A percentile compares a stretch with the other conserved stretches of the same genome.
These are phyloP conservation scores for Cochlearius cochlearius DNA, from an alignment of 2,113 vertebrate genomes.

Conservation along the genomic window DNA sequence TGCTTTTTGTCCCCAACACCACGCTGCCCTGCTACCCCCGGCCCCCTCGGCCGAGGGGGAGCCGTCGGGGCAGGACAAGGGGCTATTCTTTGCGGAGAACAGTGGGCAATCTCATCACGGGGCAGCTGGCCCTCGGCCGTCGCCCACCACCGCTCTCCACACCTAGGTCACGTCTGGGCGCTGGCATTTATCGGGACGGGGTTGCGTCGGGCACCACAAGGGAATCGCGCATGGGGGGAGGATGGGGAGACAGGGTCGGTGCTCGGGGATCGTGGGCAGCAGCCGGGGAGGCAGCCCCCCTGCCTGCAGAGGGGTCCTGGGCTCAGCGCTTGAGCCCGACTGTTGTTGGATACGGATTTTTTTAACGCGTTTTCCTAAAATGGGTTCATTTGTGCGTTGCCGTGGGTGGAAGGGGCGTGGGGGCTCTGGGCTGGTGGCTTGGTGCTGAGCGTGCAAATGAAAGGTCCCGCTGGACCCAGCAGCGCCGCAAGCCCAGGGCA, in stretches of 20 bases:
- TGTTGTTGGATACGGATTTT: fast-evolving
- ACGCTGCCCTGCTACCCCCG: fast-evolving
- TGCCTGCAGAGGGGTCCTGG: background rate
- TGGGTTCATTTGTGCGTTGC: fast-evolving
- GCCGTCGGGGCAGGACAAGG: background rate
- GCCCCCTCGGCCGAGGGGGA: fast-evolving
- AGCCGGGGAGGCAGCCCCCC: background rate
- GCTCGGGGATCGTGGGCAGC: fast-evolving
- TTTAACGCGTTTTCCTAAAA: fast-evolving
- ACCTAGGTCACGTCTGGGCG: background rate
- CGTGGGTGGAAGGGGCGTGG: fast-evolving
- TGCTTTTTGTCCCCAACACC: background rate
- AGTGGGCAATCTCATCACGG: background rate
- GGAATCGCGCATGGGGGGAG: background rate
- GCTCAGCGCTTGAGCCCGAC: background rate
- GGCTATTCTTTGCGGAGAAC: background rate
- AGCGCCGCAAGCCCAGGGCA: background rate
- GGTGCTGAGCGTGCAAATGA: background rate
- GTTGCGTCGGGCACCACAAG: background rate
- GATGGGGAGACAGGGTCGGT: background rate
- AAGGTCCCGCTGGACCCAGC: background rate
- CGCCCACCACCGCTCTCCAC: background rate
- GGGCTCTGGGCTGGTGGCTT: background rate
- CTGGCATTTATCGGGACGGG: background rate
- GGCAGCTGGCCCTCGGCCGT: background rate